phyloP scores from a whole-genome alignment of 1,140 invertebrate genomes.

The Stegodyphus mimosarum region DNA sequence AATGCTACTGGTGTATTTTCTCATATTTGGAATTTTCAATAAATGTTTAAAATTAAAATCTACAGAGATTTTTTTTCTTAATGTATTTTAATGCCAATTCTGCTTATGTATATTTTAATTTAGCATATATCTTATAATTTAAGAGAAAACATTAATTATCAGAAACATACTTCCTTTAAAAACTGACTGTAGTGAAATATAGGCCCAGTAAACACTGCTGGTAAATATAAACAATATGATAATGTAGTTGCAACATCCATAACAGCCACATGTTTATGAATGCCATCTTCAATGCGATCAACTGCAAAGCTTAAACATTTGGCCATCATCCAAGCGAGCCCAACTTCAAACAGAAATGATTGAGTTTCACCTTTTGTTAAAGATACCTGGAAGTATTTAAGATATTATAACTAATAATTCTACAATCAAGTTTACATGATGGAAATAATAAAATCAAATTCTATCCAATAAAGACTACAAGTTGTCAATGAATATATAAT shows the following conservation, averaged over 20 bases:
- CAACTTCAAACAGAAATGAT: slow-evolving; percentile 62
- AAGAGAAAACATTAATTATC: too few relatives aligned
- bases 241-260: slow-evolving; percentile 21
- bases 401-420: too few relatives aligned
- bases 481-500: too few relatives aligned
- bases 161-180: slow-evolving; percentile 21
- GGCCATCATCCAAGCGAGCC: slow-evolving; percentile 61
- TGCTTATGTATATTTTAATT: too few relatives aligned
- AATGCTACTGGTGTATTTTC: too few relatives aligned
- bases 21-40: too few relatives aligned
- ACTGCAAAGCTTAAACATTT: slow-evolving; percentile 62
- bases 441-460: too few relatives aligned
- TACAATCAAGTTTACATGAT: too few relatives aligned
- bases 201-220: slow-evolving; percentile 63
- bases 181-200: slow-evolving; percentile 56
- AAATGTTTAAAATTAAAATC: background rate
- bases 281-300: slow-evolving; percentile 46
- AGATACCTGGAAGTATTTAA: background rate
- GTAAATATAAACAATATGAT: slow-evolving; percentile 63
- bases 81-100: too few relatives aligned
- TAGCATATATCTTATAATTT: too few relatives aligned
- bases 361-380: background rate
- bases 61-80: background rate
- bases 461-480: too few relatives aligned
- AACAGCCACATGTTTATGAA: background rate